These are phyloP conservation scores for Axinella damicornis DNA, from an alignment of 37 sponge, comb jelly and placozoan genomes.

Conservation along the genomic window DNA sequence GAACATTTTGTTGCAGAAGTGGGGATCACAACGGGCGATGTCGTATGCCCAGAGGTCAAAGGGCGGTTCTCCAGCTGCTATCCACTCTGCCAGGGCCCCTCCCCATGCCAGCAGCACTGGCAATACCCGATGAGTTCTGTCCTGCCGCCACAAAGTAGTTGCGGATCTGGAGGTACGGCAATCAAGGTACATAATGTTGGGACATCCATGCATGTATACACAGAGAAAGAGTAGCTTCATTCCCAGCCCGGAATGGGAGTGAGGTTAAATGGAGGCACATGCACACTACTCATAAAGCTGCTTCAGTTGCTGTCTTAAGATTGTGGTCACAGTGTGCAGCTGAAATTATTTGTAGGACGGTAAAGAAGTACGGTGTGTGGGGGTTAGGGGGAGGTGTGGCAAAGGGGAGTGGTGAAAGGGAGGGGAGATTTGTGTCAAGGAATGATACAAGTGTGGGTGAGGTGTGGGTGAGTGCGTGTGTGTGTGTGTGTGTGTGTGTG, in stretches of 20 bases:
- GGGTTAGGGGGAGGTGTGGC: neutral
- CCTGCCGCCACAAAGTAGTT: slow-evolving; percentile 79
- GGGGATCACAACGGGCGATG: slow-evolving; percentile 42
- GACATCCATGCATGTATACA: no score
- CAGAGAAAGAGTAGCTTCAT: no score
- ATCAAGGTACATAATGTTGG: neutral
- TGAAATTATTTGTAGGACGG: no score
- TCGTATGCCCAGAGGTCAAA: slow-evolving; percentile 54
- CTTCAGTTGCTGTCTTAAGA: no score
- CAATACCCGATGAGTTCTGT: slow-evolving; percentile 83
- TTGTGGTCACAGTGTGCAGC: no score
- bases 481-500: neutral
- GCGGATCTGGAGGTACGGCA: slow-evolving; percentile 5
- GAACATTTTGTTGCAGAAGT: slow-evolving; percentile 26
- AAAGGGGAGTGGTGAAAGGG: neutral
- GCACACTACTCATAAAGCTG: no score
- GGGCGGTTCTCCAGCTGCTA: slow-evolving; percentile 54
- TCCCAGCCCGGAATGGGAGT: no score
- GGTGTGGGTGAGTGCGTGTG: no score
- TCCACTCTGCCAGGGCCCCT: slow-evolving; percentile 81
- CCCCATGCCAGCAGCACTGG: slow-evolving; percentile 78
- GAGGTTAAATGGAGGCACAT: no score
- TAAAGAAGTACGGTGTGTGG: neutral
- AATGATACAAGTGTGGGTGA: neutral
- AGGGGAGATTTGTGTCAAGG: neutral